These are phyloP conservation scores for Axinella damicornis DNA, from an alignment of 37 sponge, comb jelly and placozoan genomes.

Conservation along the genomic window DNA sequence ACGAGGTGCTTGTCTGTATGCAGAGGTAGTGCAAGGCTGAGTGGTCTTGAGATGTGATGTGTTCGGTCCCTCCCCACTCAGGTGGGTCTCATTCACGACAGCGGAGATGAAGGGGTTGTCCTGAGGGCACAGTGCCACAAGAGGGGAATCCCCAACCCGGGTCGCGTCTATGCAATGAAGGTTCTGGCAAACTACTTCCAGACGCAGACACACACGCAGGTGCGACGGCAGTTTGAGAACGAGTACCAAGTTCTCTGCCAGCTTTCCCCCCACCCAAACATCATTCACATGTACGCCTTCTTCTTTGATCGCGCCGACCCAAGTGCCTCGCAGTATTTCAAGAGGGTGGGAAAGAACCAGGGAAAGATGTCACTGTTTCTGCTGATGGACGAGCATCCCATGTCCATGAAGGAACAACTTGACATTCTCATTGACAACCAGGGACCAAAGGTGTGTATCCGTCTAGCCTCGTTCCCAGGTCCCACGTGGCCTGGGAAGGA, in stretches of 20 bases:
- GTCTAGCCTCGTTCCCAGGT: too few relatives aligned
- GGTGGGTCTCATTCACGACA: slow-evolving; percentile 50
- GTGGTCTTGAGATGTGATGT: too few relatives aligned
- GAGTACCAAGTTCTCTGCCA: slow-evolving; percentile 88
- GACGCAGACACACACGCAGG: slow-evolving; percentile 60
- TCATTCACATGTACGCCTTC: slow-evolving; percentile 88
- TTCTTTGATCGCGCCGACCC: slow-evolving; percentile 83
- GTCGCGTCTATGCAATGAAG: slow-evolving; percentile 79
- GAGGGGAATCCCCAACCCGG: slow-evolving; percentile 32
- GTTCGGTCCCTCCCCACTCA: neutral
- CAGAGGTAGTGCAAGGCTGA: too few relatives aligned
- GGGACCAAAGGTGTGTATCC: slow-evolving; percentile 64
- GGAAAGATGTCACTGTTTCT: slow-evolving; percentile 79
- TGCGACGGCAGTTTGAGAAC: slow-evolving; percentile 64
- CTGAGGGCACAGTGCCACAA: slow-evolving; percentile 61
- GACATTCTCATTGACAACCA: slow-evolving; percentile 16
- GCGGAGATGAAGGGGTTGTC: slow-evolving; percentile 47
- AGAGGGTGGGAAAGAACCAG: slow-evolving; percentile 5
- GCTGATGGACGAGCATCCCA: slow-evolving; percentile 74
- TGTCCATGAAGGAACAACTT: slow-evolving; percentile 59
- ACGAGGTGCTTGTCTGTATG: too few relatives aligned
- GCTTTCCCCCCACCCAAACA: slow-evolving; percentile 84
- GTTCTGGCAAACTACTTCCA: slow-evolving; percentile 66
- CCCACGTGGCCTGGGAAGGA: too few relatives aligned
- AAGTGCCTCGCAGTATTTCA: slow-evolving; percentile 32